A percentile compares a stretch with the other conserved stretches of the same genome.
Evolutionary conservation across 1,140 invertebrate genomes (phyloP).

Genomic region (Drosophila lini): DNA sequence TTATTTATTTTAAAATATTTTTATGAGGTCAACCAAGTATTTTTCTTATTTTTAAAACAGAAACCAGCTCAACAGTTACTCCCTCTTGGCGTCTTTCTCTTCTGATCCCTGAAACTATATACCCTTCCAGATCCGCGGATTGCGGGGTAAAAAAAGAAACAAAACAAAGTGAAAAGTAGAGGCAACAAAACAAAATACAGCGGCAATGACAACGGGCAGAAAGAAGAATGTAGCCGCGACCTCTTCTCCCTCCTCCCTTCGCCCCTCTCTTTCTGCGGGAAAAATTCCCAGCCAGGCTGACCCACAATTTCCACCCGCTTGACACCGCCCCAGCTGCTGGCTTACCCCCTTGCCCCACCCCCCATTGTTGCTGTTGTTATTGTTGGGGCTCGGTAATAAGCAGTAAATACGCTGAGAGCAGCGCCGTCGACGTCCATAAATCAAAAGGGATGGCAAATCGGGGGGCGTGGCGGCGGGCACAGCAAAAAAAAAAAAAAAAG

Average conservation of each 20-base stretch:
- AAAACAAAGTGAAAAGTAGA: constrained; percentile 12
- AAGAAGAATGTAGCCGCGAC: constrained; percentile 23
- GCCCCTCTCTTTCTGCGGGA: not conserved
- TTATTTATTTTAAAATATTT: not conserved
- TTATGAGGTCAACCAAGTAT: too few relatives aligned
- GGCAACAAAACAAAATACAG: constrained; percentile 20
- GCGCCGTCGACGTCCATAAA: constrained; percentile 42
- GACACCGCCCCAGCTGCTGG: not conserved
- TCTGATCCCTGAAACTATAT: not conserved
- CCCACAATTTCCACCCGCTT: constrained; percentile 41
- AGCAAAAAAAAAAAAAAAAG: not conserved
- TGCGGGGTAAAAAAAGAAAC: constrained; percentile 9
- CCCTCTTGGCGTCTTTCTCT: not conserved
- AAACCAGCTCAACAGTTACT: not conserved
- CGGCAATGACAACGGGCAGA: constrained; percentile 10
- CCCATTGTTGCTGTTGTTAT: constrained; percentile 2
- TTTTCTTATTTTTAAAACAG: too few relatives aligned
- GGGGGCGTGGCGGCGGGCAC: not conserved
- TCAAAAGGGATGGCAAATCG: constrained; percentile 26
- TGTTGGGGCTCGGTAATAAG: constrained; percentile 37
- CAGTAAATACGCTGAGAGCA: constrained; percentile 55
- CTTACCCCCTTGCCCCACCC: not conserved
- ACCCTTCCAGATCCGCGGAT: not conserved
- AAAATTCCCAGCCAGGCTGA: constrained; percentile 37
- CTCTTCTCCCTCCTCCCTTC: not conserved